Evolutionary conservation across 2,797 vertebrate species (phyloP).

Genomic region (Agapornis canus): DNA sequence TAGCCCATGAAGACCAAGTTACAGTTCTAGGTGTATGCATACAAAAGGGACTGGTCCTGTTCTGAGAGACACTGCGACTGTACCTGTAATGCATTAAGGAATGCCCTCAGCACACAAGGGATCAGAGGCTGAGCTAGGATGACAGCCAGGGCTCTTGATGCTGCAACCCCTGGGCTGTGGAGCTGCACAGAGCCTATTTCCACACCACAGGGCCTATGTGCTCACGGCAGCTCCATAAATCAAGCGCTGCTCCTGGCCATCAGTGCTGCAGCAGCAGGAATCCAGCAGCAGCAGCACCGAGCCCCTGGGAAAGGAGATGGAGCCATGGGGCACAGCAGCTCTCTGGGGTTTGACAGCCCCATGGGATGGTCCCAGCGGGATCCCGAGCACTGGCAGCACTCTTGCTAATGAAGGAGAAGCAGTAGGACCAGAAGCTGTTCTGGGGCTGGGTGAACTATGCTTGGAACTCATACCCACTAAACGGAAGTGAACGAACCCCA

Average conservation of each 20-base stretch:
- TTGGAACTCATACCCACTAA: background rate
- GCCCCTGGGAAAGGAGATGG: background rate
- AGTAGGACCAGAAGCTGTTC: background rate
- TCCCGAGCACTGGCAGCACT: background rate
- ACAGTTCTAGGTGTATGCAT: background rate
- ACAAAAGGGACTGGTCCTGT: background rate
- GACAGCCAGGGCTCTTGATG: fast-evolving
- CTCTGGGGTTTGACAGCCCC: background rate
- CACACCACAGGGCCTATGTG: background rate
- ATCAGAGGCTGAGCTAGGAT: background rate
- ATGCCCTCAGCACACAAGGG: fast-evolving
- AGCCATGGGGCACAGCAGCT: background rate
- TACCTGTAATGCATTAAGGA: background rate
- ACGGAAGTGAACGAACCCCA: background rate
- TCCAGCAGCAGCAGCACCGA: fast-evolving
- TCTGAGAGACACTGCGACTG: background rate
- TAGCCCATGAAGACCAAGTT: background rate
- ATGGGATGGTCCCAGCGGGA: background rate
- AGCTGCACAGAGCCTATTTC: background rate
- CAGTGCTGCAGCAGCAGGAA: background rate
- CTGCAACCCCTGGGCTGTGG: background rate
- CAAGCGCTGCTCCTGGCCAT: background rate
- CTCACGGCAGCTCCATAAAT: background rate
- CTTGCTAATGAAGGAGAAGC: background rate
- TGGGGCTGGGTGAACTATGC: background rate